phyloP scores from a whole-genome alignment of 2,113 vertebrate species.

The Dinomys branickii region DNA sequence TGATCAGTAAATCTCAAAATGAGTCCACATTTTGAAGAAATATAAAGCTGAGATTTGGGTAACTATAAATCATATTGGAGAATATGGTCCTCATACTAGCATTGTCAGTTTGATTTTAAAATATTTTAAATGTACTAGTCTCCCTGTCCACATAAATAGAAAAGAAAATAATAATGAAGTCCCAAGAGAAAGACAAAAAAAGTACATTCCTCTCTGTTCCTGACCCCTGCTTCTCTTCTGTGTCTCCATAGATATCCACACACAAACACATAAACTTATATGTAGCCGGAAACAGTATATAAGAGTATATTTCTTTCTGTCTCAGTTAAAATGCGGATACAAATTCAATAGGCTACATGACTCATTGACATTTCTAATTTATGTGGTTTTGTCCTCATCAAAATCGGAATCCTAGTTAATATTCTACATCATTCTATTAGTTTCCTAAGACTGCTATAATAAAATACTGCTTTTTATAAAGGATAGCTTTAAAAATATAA shows the following conservation, averaged over 20 bases:
- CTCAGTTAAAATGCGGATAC: not conserved
- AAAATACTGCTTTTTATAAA: not conserved
- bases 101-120: constrained; percentile 65
- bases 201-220: not conserved
- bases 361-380: not conserved
- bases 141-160: constrained; percentile 26
- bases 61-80: constrained; percentile 58
- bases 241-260: not conserved
- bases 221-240: not conserved
- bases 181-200: not conserved
- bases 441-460: not conserved
- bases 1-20: constrained; percentile 70
- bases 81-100: not conserved
- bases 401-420: not conserved
- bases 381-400: not conserved
- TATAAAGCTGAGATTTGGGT: constrained; percentile 47
- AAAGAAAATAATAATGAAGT: constrained; percentile 18
- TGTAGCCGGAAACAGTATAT: not conserved
- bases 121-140: constrained; percentile 37
- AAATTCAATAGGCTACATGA: not conserved
- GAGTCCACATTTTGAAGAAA: constrained; percentile 47
- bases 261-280: not conserved
- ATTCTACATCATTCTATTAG: not conserved
- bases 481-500: not conserved
- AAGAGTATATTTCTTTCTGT: not conserved